Evolutionary conservation across 2,888 invertebrate genomes (phyloP), one percentile per base, ranked within the genome.

Genomic region (Chorisops tibialis): DNA sequence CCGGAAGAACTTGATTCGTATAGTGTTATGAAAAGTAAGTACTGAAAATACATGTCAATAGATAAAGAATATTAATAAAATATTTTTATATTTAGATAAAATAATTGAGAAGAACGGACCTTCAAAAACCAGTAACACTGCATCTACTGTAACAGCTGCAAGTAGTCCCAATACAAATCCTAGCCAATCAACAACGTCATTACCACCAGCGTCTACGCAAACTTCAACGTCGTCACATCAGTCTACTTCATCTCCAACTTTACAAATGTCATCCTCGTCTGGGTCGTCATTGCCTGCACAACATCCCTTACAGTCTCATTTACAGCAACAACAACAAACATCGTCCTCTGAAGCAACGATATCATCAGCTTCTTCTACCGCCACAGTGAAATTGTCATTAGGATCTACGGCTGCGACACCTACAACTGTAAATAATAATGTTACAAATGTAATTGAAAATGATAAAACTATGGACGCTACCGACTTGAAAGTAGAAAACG

Each of bases 1-100:
- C 89, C 92, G 65, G 93, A 94, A 73, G 90, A 87, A 65, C 73
- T 77, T 43, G 78, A 78, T 67, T 74, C 75, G 48, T 78, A 77
- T 64, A 77, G 74, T 65, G 77, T 76, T 66, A 77, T 78, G 72
- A 78, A 77, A 72, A 74, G 78, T 78, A 70, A 73, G 73, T 70
- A 37, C 18, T 22, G 19, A n/a, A 41, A 41, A n/a, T 21, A 35
- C 14, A 24, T 11, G 24, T 48, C n/a, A 43, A 14, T 16, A 43
- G 16, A 11, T 12, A 6, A 43, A 14, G 43, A 11, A 11, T 43
- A 43, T 11, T 14, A 12, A 5, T 7, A 11, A 43, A 61, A 48
- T 19, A 30, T 7, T 30, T 30, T 30, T 30, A 7, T 9, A 48
- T 60, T 6, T 39, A 64, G 62, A 61, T 60, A 63, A 61, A 64